Evolutionary conservation across 2,888 invertebrate species (phyloP).

Genomic region (Calliphora vomitoria): DNA sequence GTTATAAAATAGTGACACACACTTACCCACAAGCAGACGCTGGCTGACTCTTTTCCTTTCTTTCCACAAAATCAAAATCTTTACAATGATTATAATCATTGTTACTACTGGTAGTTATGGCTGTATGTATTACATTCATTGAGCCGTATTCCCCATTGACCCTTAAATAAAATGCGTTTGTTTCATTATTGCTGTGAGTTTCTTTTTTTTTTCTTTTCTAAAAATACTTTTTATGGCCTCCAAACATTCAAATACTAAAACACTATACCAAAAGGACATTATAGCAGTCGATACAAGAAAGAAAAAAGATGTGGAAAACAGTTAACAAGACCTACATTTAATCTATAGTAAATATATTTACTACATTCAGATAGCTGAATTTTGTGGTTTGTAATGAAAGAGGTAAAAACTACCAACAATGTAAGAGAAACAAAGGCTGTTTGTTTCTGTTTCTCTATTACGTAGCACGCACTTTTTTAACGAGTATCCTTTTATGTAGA

Average conservation of each 20-base stretch:
- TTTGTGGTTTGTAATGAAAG: conserved; percentile 60
- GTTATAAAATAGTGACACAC: conserved; percentile 37
- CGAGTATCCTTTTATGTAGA: not conserved
- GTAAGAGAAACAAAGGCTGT: not conserved
- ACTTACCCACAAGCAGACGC: not conserved
- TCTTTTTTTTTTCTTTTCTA: not conserved
- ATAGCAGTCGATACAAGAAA: not conserved
- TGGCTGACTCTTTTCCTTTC: not conserved
- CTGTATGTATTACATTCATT: conserved; percentile 33
- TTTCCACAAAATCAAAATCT: conserved; percentile 69
- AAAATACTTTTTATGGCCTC: conserved; percentile 64
- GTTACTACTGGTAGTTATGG: conserved; percentile 49
- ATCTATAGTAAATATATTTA: not conserved
- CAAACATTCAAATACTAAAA: conserved; percentile 52
- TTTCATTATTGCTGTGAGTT: conserved; percentile 9
- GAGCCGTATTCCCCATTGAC: conserved; percentile 70
- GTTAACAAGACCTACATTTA: conserved; percentile 49
- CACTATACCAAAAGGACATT: conserved; percentile 24
- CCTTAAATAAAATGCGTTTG: conserved; percentile 72
- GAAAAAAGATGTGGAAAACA: conserved; percentile 15
- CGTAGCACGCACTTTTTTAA: conserved; percentile 39
- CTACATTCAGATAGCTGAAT: not conserved
- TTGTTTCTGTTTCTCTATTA: not conserved
- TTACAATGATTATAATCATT: conserved; percentile 63
- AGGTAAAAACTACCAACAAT: conserved; percentile 56